Evolutionary conservation across 2,888 invertebrate species (phyloP).

Genomic region (Oscheius myriophilus): DNA sequence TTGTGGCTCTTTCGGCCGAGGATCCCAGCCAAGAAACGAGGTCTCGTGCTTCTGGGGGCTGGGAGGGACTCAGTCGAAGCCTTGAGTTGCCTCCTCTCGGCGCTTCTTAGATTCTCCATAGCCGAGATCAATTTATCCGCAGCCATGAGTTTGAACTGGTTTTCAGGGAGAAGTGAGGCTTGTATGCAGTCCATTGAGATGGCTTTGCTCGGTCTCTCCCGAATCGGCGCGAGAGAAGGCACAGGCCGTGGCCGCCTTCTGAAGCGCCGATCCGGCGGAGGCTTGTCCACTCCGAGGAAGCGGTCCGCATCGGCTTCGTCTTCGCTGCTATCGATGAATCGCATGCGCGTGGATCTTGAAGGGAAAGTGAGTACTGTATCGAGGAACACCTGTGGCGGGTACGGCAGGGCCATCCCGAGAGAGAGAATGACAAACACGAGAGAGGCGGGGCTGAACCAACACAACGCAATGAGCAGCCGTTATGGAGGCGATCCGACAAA

Average conservation of each 20-base stretch:
- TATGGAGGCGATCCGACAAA: slow-evolving; percentile 18
- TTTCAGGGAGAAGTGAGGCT: slow-evolving; percentile 32
- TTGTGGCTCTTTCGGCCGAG: slow-evolving; percentile 14
- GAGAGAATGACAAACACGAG: slow-evolving; percentile 12
- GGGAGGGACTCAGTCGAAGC: slow-evolving; percentile 46
- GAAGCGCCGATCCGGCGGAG: slow-evolving; percentile 18
- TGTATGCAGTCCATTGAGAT: slow-evolving; percentile 30
- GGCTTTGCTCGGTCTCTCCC: slow-evolving; percentile 22
- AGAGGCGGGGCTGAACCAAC: too few species aligned
- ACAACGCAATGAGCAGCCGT: slow-evolving; percentile 25
- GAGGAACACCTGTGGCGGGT: slow-evolving; percentile 25
- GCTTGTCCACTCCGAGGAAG: slow-evolving; percentile 16
- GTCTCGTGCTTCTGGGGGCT: slow-evolving; percentile 9
- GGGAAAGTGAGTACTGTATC: slow-evolving; percentile 17
- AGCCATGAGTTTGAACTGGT: slow-evolving; percentile 57
- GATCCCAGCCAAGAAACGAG: slow-evolving; percentile 5
- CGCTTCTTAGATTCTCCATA: slow-evolving; percentile 51
- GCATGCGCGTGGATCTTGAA: slow-evolving; percentile 21
- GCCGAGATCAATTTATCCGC: slow-evolving; percentile 52
- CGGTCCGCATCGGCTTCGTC: slow-evolving; percentile 42
- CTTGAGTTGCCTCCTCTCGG: slow-evolving; percentile 37
- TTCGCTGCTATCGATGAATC: slow-evolving; percentile 45
- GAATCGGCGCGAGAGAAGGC: slow-evolving; percentile 29
- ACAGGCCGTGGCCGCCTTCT: slow-evolving; percentile 25
- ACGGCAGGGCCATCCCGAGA: slow-evolving; percentile 22